Conservation (phyloP, 1,140 invertebrate genomes). For the Oppia nitens region DNA sequence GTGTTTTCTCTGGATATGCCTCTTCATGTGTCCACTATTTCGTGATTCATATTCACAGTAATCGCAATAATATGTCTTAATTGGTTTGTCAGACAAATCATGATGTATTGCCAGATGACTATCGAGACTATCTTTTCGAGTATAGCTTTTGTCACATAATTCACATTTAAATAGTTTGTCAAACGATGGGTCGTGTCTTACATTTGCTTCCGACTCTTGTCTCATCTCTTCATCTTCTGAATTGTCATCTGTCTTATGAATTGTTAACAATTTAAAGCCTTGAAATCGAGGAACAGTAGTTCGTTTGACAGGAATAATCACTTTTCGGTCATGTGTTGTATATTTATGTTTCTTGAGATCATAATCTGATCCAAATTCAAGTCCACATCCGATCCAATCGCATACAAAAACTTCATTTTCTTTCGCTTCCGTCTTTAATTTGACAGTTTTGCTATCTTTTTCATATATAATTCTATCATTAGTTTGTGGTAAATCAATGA, state of each 20-base stretch:
- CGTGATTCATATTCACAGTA: neutral
- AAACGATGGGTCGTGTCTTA: neutral
- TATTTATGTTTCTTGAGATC: neutral
- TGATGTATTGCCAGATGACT: neutral
- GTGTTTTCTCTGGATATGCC: neutral
- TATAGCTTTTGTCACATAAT: neutral
- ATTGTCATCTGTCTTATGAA: too few relatives aligned
- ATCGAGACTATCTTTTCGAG: neutral
- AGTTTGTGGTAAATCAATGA: neutral
- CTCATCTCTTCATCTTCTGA: too few relatives aligned
- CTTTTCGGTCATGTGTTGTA: neutral
- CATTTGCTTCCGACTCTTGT: neutral
- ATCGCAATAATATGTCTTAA: neutral
- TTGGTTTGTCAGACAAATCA: neutral
- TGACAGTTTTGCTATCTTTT: neutral
- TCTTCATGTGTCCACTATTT: neutral
- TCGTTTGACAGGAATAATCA: neutral
- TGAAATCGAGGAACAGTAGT: neutral
- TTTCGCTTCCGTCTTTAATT: neutral
- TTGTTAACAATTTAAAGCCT: neutral
- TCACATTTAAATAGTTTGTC: neutral
- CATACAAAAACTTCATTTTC: slow-evolving; percentile 60
- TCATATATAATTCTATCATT: neutral
- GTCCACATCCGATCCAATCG: slow-evolving; percentile 38
- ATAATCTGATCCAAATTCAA: neutral